Evolutionary conservation across 1,140 invertebrate genomes (phyloP), one percentile per base, ranked within the genome.

Genomic region (Meteorus sp.): DNA sequence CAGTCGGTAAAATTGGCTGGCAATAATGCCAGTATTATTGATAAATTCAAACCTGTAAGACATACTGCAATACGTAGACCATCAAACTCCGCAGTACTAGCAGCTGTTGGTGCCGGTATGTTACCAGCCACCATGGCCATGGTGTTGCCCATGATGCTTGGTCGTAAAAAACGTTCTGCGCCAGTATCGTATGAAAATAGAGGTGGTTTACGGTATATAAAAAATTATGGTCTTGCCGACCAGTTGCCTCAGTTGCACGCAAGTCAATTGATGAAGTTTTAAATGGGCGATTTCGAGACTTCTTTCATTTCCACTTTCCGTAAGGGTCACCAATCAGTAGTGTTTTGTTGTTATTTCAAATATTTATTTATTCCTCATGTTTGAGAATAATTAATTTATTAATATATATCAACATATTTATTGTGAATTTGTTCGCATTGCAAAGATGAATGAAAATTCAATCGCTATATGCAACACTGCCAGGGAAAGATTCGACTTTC

Each of bases 61-160:
- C 69, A 73, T 33, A 66, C 67, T 0, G 39, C 72, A 2, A 50
- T 57, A 6, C 8, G 7, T 9, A 70, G 66, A 56, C 70, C 77
- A 6, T 75, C 77, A 9, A 78, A 65, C 45, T 83, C 85, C 2
- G 86, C 87, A 0, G 81, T 89, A 8, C 67, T 90, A 37, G 88
- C 88, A 6, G 89, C 88, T 2, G 87, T 90, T 3, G 85, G 88
- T 1, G 88, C 89, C 23, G 89, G 88, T 1, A 88, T 90, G 85
- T 74, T 91, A 27, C 89, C 89, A 13, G 89, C 88, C 0, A 89
- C 88, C 0, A 87, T 91, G 85, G 89, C 88, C 1, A 87, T 90
- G 85, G 82, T 90, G 60, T 84, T 90, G 25, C 89, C 89, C 1
- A 87, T 90, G 82, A 86, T 89, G 70, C 76, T 90, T 35, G 86